Evolutionary conservation across 1,140 invertebrate genomes (phyloP), one percentile per base, ranked within the genome.

Genomic region (Eumeta japonica): DNA sequence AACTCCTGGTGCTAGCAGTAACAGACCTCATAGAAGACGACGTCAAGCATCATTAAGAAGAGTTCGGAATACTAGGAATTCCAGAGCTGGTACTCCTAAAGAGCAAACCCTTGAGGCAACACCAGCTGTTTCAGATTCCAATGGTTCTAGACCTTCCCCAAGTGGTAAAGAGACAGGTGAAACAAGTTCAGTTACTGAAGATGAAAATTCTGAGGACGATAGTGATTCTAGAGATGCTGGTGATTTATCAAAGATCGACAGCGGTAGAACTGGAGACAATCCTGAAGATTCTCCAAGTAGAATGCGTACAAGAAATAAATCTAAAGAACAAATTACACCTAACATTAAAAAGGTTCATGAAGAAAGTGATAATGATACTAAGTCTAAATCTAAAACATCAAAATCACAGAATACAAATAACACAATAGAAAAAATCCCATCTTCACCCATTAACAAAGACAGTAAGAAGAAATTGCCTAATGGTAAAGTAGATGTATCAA

Each of bases 1-100:
- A 78, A 98, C 95, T n/a, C 93, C 95, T n/a, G 91, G 91, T 52
- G 95, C 95, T 29, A 91, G 92, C 63, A 92, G 90, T 66, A 92
- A 94, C 71, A 81, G 94, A 39, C 93, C 93, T 13, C 92, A 96
- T 62, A 80, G 93, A 36, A 80, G 94, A 78, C 80, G 92, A 35
- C 78, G 94, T 37, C 89, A 91, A 65, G 89, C 88, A 48, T 92
- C 92, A n/a, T 76, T 96, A 38, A 82, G 94, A 46, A 79, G 93
- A 46, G 92, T 93, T 42, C 81, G 91, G 42, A 90, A 90, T 53
- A 91, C 89, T 27, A 77, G 89, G 41, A 82, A 81, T 40, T 81
- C 80, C 11, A 65, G 80, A 31, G 79, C 81, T 3, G 83, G 82
- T 32, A 84, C 81, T 34, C 82, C 81, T 12, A 83, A 83, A 52